These are phyloP conservation scores for Whitmania pigra DNA, from an alignment of 1,140 invertebrate species.

Conservation along the genomic window DNA sequence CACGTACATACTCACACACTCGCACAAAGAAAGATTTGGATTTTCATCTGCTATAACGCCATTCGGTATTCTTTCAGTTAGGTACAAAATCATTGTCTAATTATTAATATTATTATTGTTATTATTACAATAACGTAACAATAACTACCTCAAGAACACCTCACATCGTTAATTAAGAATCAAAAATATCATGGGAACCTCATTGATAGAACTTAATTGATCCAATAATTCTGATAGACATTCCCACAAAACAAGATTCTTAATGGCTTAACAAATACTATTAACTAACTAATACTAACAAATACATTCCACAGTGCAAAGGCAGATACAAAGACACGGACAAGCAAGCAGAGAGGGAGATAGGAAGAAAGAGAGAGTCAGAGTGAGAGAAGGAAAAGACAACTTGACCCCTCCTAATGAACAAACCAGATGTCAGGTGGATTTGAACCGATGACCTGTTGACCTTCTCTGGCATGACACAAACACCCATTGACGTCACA, in stretches of 20 bases:
- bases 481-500: background rate
- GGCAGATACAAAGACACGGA: background rate
- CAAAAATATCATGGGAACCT: too few relatives aligned
- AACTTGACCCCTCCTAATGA: background rate
- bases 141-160: too few relatives aligned
- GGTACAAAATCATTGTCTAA: too few relatives aligned
- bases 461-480: background rate
- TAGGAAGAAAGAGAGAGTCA: background rate
- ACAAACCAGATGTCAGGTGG: background rate
- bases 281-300: background rate
- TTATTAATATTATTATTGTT: too few relatives aligned
- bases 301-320: background rate
- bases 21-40: background rate
- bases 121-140: too few relatives aligned
- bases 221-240: too few relatives aligned
- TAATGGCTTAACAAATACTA: too few relatives aligned
- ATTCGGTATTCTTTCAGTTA: too few relatives aligned
- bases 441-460: background rate
- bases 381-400: background rate
- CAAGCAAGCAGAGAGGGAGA: background rate
- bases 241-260: too few relatives aligned
- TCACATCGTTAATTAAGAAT: too few relatives aligned
- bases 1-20: background rate
- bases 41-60: background rate
- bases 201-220: too few relatives aligned